Evolutionary conservation across 2,888 invertebrate species (phyloP), one percentile per base, ranked within the genome.

Genomic region (Opisthograptis luteolata): DNA sequence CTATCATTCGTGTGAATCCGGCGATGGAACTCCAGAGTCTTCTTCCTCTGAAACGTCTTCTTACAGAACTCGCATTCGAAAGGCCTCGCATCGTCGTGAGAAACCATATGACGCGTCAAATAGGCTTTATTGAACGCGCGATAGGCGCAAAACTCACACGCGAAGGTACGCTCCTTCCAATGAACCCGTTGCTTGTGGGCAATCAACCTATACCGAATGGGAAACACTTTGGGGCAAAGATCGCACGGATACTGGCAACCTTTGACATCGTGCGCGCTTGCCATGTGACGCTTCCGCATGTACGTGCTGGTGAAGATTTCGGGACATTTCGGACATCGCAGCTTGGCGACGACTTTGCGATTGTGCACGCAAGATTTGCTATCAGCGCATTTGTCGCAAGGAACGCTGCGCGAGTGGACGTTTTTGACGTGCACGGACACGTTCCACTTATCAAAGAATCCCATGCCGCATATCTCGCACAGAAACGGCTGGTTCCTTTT

Each of bases 21-120:
- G 24, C 83, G 80, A 63, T 93, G 93, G 1, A 91, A 84, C 0
- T 91, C 91, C 24, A 93, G 61, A 0, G 92, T 91, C 44, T 90
- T 92, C 58, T 91, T 90, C 53, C 93, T 91, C 30, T 92, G 92
- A 61, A 93, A 93, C 0, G 87, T 73, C 60, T 93, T 93, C 22
- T 91, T 91, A 52, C 93, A 93, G 49, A 87, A 79, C 3, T 90
- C 85, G 55, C 93, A 93, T 25, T 90, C 83, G 34, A 85, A 92
- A 2, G 93, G 93, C 40, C 92, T 81, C 0, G 91, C 77, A 1
- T 92, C 92, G 1, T 89, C 90, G 48, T 93, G 93, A 0, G 83
- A 88, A 0, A 93, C 87, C 75, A 90, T 89, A 43, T 93, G 93
- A 0, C 90, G 80, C 20, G 83, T 87, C 39, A 93, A 61, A 10